Percentiles rank a stretch among this genome's conserved stretches.
These are phyloP conservation scores for Callaeas wilsoni DNA, from an alignment of 2,113 vertebrate species.

Conservation along the genomic window DNA sequence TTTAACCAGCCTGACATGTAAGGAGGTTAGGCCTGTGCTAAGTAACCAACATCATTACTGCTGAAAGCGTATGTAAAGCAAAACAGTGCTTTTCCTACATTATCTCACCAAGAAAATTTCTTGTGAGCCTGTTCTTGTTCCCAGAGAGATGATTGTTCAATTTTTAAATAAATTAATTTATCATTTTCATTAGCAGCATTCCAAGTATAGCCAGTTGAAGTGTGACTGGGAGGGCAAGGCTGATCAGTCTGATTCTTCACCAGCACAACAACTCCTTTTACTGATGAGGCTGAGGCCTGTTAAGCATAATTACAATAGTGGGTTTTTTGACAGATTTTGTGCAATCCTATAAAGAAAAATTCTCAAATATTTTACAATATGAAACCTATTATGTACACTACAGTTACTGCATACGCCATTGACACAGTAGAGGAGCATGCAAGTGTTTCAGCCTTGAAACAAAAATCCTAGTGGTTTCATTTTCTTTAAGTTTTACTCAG, in stretches of 20 bases:
- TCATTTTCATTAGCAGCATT: background rate
- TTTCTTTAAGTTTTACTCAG: background rate
- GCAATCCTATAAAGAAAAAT: background rate
- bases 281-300: constrained; percentile 71
- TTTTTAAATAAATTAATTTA: constrained; percentile 76
- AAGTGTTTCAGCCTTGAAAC: background rate
- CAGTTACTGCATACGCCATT: background rate
- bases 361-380: background rate
- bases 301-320: background rate
- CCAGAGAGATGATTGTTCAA: constrained; percentile 63
- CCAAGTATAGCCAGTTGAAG: background rate
- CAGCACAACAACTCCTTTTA: constrained; percentile 81
- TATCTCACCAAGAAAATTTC: constrained; percentile 73
- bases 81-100: background rate
- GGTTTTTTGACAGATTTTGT: background rate
- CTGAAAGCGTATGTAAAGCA: background rate
- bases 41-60: background rate
- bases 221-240: background rate
- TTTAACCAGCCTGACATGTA: rapidly evolving
- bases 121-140: constrained; percentile 51
- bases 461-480: background rate
- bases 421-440: background rate
- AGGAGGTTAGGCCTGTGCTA: background rate
- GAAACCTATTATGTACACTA: background rate
- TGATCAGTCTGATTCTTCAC: constrained; percentile 55